Evolutionary conservation across 1,140 invertebrate genomes (phyloP), one percentile per base, ranked within the genome.

Genomic region (Musca domestica): DNA sequence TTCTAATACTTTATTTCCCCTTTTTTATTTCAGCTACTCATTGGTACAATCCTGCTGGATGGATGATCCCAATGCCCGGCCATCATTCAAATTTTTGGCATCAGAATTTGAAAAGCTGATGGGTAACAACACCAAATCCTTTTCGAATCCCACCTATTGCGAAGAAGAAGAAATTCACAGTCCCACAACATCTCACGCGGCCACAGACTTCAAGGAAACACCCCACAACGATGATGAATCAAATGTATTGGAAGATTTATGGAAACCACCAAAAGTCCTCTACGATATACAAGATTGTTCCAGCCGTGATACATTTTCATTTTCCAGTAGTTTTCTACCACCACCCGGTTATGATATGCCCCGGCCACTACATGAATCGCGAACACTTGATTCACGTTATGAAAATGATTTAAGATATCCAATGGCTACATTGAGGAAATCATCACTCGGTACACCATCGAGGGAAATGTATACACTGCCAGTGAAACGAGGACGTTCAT

Each of bases 1-100:
- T n/a, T n/a, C n/a, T n/a, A n/a, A n/a, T n/a, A n/a, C n/a, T n/a
- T n/a, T n/a, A n/a, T n/a, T 41, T 41, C 10, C 12, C 12, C 34
- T 9, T 73, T 75, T n/a, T n/a, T n/a, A n/a, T 46, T 78, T 70
- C 66, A 91, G 89, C 63, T 92, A 93, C 75, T 86, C 89, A 65
- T 78, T 95, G 46, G 94, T 95, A 89, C 82, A 86, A 19, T 86
- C 84, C 27, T 96, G 94, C 77, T 96, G 94, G 94, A 81, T 87
- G 63, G 88, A 89, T 69, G 86, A 90, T 71, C 86, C 92, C 1
- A 86, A 87, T 67, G 84, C 89, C 69, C 82, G 94, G 68, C 92
- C 93, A 15, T 89, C 88, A 15, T 96, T 95, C 78, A 87, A 87
- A 68, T 87, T 89, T 64, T 78, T 93, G 68, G 87, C 82, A 49